Conservation (phyloP, 2,113 vertebrate genomes). For the Scytalopus superciliaris region DNA sequence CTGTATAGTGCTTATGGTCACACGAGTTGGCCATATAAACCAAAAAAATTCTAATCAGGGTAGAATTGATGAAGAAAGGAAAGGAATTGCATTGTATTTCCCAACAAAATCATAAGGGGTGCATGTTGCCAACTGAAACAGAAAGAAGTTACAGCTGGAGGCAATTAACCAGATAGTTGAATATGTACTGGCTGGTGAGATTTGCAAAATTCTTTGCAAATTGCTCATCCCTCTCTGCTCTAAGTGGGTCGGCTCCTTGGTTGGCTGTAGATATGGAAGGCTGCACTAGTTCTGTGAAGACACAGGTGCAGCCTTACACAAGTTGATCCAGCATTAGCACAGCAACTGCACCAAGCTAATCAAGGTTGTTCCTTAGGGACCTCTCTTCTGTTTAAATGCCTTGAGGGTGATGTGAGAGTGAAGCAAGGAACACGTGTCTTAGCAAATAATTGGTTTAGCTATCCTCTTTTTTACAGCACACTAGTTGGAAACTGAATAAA, state of each 20-base stretch:
- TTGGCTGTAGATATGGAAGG: fast-evolving
- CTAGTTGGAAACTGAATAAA: background rate
- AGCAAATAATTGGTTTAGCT: background rate
- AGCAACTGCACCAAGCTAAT: background rate
- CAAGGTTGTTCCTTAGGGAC: background rate
- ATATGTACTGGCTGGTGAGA: background rate
- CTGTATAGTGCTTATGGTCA: background rate
- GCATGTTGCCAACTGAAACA: background rate
- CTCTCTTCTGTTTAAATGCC: background rate
- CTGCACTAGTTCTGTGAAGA: background rate
- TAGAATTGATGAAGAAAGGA: background rate
- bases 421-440: background rate
- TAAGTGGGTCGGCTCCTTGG: background rate
- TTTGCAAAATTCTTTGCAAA: background rate
- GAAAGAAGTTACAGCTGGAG: constrained; percentile 13
- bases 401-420: background rate
- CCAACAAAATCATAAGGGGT: background rate
- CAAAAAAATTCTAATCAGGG: background rate
- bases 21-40: background rate
- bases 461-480: background rate
- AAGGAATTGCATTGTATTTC: background rate
- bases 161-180: background rate
- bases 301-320: background rate
- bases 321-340: background rate
- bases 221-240: background rate